Base-by-base conservation (phyloP, 2,888 invertebrate species). In the Globia sparganii region DNA sequence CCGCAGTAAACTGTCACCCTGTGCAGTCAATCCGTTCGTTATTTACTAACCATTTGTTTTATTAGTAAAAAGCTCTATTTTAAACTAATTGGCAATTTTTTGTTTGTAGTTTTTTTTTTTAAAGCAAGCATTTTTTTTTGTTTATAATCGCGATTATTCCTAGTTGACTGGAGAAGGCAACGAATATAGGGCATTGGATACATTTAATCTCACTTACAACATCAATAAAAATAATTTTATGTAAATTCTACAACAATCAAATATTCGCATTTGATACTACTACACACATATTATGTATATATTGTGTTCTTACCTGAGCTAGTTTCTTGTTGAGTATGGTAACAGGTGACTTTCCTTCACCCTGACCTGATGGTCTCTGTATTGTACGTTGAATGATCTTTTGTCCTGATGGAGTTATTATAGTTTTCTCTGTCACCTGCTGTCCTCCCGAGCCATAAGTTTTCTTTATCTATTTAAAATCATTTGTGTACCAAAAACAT, bases 321-420 rank as follows among this genome's bases (percentile, higher is more conserved):
- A 96, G 91, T 89, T 95, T 96, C 88, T 95, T 96, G 85, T 94
- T 96, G 34, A 96, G 94, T 80, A 96, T 94, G 53, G 94, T 94
- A 65, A 96, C 95, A 1, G 96, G 96, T 9, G 96, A 96, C 79
- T 94, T 95, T 8, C 92, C 91, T 37, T 94, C 93, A 6, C 86
- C 87, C n/a, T 89, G 88, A 6, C 86, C 87, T 15, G 90, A 84
- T 0, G 96, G 92, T 73, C 96, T 87, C 84, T 96, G 97, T 88
- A 97, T 96, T 2, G 96, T 96, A 58, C 97, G 93, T 85, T 97
- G 97, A 71, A 97, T 97, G 68, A 97, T 97, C 89, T 96, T 97
- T 89, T 97, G 97, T n/a, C 97, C 97, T 2, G 96, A 97, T 0
- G 97, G 97, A 28, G 97, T 97, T 59, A 97, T 96, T 75, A 97